Base-by-base conservation (phyloP, 2,797 vertebrate species). In the Scarus forsteni region DNA sequence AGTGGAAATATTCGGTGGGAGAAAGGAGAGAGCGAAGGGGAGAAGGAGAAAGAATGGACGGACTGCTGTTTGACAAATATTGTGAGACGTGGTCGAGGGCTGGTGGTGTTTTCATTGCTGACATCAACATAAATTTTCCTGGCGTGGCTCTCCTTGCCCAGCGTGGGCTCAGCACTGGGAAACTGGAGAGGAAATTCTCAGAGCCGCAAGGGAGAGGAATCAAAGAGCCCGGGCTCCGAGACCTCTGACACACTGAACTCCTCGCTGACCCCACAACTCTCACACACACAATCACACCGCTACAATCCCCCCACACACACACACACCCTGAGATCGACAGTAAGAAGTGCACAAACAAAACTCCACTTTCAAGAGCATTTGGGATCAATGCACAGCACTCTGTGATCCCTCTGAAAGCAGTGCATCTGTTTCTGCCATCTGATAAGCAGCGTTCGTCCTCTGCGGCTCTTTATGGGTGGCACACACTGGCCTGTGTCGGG, bases 1-100 rank as follows among this genome's bases (percentile, higher is more conserved):
- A 82, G 84, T 85, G 76, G 89, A 89, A 85, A 85, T 79, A 81
- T 88, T 87, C 73, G 15, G 52, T 43, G 78, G 35, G 34, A 78
- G 79, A 86, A 88, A 85, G 80, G 84, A 65, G 82, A 89, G 88
- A 83, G 80, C 64, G 44, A 71, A 76, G 70, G 68, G 4, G 64
- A 85, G 77, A 70, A 77, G 75, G 79, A 85, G 81, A 81, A 87
- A 85, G 88, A 93, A 92, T 73, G 89, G 92, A 92, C 91, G 81
- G 75, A 93, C 93, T 70, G 92, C 94, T 94, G 93, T 88, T 95
- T 92, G 91, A 94, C 88, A 94, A 95, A 95, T 94, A 95, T 95
- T 94, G 93, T 94, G 89, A 94, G 91, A 93, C 86, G 86, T 80
- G 83, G 79, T 89, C 71, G 65, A 89, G 91, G 88, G 90, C 87